These are phyloP conservation scores for Parasteatoda tepidariorum DNA, from an alignment of 1,140 invertebrate genomes.

Conservation along the genomic window DNA sequence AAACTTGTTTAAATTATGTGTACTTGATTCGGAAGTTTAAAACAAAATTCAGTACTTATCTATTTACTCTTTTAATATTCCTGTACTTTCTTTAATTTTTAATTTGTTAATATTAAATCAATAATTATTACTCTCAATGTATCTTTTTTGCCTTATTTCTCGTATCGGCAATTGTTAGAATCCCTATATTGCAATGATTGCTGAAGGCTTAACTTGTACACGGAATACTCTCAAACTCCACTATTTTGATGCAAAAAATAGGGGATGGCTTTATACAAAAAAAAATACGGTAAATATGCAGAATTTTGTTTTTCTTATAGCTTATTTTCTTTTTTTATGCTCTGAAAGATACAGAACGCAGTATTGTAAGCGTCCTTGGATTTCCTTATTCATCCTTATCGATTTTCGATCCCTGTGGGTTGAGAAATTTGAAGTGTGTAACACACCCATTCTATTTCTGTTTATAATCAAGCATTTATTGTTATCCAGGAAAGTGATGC, in stretches of 20 bases:
- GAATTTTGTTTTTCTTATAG: neutral
- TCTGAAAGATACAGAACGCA: neutral
- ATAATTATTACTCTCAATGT: too few relatives aligned
- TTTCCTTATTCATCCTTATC: slow-evolving; percentile 23
- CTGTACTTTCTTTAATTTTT: too few relatives aligned
- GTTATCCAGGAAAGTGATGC: neutral
- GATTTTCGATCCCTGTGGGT: slow-evolving; percentile 15
- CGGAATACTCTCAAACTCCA: neutral
- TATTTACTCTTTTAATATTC: too few relatives aligned
- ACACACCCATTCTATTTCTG: slow-evolving; percentile 52
- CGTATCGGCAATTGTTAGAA: neutral
- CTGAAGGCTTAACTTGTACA: neutral
- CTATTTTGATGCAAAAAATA: too few relatives aligned
- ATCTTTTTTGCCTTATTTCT: too few relatives aligned
- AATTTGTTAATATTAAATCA: too few relatives aligned
- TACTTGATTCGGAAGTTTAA: too few relatives aligned
- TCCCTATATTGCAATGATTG: neutral
- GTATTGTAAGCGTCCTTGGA: slow-evolving; percentile 4
- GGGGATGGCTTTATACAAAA: too few relatives aligned
- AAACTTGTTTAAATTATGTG: too few relatives aligned
- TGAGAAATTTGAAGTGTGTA: slow-evolving; percentile 10
- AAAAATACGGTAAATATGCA: too few relatives aligned
- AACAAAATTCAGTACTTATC: too few relatives aligned
- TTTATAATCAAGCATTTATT: slow-evolving; percentile 46
- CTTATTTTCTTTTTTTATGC: neutral